Evolutionary conservation across 2,888 invertebrate genomes (phyloP), one percentile per base, ranked within the genome.

Genomic region (Serripes groenlandicus): DNA sequence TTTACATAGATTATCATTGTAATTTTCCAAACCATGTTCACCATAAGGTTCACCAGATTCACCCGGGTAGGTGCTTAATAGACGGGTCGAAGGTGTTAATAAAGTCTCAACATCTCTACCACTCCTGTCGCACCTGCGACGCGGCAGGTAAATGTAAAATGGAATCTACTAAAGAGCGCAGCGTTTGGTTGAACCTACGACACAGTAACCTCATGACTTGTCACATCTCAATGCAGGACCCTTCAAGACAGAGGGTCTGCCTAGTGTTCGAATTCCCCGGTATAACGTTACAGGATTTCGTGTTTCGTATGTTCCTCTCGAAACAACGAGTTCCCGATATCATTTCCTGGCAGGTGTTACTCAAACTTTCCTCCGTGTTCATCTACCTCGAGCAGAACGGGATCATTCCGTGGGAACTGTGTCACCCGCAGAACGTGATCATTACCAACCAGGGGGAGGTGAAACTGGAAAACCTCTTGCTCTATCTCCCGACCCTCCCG

Each of bases 181-280:
- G 89, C 70, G 85, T 80, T 28, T 93, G 93, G 93, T 83, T 88
- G 11, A 75, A 83, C n/a, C 76, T 91, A 26, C 86, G 83, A 23
- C 93, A 93, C 76, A 82, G 85, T 21, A 90, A 92, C 73, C 78
- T 93, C 11, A 90, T 92, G 90, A 88, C 89, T 56, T 91, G 92
- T 75, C 90, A 88, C 62, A 85, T 92, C 21, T 81, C 86, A 30
- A 90, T 92, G 71, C 32, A 77, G 26, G 91, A 93, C 62, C 82
- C 81, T n/a, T 69, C 73, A 7, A 84, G 87, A 18, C 86, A 90
- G 37, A 89, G 90, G 56, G 73, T 90, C 32, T 92, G 91, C 75
- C 91, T 91, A 75, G 89, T 93, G 28, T 88, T 93, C 69, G 92
- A 92, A 72, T 91, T 91, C 70, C 92, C 92, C 18, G 83, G 90